Evolutionary conservation across 2,113 vertebrate species (phyloP), one percentile per base, ranked within the genome.

Genomic region (Ptyas mucosa): DNA sequence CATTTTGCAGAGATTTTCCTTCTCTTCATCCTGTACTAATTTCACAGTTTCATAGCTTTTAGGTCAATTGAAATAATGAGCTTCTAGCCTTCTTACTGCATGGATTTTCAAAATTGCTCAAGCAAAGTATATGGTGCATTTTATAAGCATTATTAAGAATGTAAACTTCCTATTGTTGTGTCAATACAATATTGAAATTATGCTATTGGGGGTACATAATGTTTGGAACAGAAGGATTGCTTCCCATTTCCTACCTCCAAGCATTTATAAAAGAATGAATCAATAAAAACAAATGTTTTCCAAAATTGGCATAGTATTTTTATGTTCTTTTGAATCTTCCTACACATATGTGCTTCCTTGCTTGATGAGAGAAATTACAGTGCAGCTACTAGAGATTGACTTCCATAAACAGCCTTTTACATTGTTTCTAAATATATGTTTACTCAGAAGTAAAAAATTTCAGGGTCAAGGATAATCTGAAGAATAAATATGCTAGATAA

Each of bases 131-230:
- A 94, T 91, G 93, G 4, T 94, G 46, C 39, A 85, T 58, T 93
- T 96, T 89, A 87, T 94, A 95, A 91, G 94, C 90, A 90, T 94
- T 95, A 95, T 96, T 96, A 96, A 92, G 94, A 96, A 94, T 75
- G 86, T 95, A 91, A 95, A 91, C 90, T 95, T 93, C 92, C 58
- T 93, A 91, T 93, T 95, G 94, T 92, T 81, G 52, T 94, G 91
- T 94, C 87, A 54, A 91, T 92, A 94, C 89, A 92, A 52, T 92
- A 92, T 88, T 93, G 91, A 92, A 88, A 95, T 75, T 90, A 52
- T 92, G 88, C 93, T 93, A 93, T 55, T 92, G 90, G 93, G 52
- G 52, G 2, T 52, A 94, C 53, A 91, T 34, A 89, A 49, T 43
- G 92, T 14, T 91, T 93, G 12, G 81, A 64, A 43, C 91, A 91